phyloP scores from a whole-genome alignment of 2,113 vertebrate species.

The Pyrgilauda ruficollis region DNA sequence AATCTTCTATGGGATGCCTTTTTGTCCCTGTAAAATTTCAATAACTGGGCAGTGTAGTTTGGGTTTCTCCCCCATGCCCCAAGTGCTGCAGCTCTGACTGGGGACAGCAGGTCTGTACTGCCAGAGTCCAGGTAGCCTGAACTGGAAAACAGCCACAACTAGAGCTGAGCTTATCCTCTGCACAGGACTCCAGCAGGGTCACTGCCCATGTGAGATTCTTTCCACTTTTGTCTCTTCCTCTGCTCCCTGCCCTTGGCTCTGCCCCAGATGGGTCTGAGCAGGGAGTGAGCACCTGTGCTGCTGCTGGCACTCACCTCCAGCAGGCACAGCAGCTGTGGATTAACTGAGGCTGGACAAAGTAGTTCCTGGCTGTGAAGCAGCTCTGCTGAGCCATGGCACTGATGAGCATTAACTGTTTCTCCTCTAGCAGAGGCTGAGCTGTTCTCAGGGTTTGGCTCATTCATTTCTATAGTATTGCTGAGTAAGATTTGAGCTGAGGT shows the following conservation, averaged over 20 bases:
- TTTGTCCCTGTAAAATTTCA: background rate
- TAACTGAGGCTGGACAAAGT: background rate
- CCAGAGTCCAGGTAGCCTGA: background rate
- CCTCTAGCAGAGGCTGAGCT: background rate
- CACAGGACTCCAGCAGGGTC: background rate
- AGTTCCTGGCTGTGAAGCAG: background rate
- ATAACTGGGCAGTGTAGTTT: background rate
- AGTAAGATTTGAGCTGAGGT: background rate
- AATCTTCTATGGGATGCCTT: background rate
- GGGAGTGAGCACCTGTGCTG: background rate
- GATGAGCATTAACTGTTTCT: background rate
- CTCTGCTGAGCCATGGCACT: background rate
- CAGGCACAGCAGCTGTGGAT: background rate
- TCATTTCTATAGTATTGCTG: background rate
- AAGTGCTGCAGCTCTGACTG: rapidly evolving
- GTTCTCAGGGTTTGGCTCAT: background rate
- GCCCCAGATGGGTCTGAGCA: background rate
- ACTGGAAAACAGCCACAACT: background rate
- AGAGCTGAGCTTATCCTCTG: background rate
- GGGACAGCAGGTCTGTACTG: background rate
- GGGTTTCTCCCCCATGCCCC: rapidly evolving
- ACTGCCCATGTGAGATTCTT: background rate
- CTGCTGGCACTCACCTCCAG: background rate
- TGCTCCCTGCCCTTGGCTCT: background rate
- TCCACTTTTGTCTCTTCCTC: background rate